Evolutionary conservation across 2,797 vertebrate genomes (phyloP).

Genomic region (Octomys mimax): DNA sequence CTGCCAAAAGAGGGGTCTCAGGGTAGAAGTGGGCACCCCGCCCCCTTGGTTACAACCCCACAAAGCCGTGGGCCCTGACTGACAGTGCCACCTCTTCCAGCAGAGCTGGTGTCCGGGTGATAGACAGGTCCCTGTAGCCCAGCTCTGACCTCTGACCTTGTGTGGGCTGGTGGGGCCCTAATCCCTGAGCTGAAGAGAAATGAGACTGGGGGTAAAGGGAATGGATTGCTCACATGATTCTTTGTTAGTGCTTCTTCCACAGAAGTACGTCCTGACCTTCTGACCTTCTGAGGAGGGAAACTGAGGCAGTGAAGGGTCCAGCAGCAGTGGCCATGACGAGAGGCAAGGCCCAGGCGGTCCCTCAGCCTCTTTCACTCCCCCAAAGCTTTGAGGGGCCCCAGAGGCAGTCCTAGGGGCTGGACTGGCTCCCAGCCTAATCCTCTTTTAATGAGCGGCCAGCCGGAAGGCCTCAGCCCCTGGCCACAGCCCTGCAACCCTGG

Average conservation of each 20-base stretch:
- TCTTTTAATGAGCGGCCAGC: constrained; percentile 89
- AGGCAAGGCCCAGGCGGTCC: neutral
- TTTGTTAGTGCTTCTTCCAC: neutral
- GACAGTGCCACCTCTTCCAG: constrained; percentile 70
- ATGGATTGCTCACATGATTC: neutral
- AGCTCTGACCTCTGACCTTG: constrained; percentile 87
- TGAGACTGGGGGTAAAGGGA: neutral
- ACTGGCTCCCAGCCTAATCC: constrained; percentile 88
- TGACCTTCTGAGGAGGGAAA: neutral
- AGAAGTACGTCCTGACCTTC: neutral
- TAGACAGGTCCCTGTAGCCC: constrained; percentile 62
- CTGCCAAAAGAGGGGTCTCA: constrained; percentile 18
- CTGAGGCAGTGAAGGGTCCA: neutral
- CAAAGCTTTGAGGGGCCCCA: constrained; percentile 66
- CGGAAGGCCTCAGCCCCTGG: constrained; percentile 79
- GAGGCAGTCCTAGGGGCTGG: constrained; percentile 64
- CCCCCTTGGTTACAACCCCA: constrained; percentile 82
- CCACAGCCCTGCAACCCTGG: constrained; percentile 66
- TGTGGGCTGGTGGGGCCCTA: constrained; percentile 43
- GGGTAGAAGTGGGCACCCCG: constrained; percentile 81
- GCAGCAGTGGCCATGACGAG: neutral
- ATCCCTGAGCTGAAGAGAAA: constrained; percentile 68
- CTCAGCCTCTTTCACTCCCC: constrained; percentile 5
- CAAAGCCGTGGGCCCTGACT: constrained; percentile 74
- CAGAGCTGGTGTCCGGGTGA: constrained; percentile 69